Percentiles rank a stretch among this genome's conserved stretches.
phyloP scores from a whole-genome alignment of 2,888 invertebrate genomes.

The Macrosoma leucophasiata region DNA sequence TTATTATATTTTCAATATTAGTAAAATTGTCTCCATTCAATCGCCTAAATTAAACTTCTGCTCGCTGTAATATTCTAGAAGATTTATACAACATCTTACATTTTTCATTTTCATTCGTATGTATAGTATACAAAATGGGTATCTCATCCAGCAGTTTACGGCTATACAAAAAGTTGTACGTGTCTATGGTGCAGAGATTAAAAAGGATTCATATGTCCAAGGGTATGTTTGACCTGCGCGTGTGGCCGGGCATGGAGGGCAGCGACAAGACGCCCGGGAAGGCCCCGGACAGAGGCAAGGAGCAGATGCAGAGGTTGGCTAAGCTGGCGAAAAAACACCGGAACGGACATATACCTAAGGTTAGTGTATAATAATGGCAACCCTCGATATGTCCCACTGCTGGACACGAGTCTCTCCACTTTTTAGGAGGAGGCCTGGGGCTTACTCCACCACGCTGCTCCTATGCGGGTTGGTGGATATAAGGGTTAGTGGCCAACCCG shows the following conservation, averaged over 20 bases:
- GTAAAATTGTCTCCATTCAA: too few relatives aligned
- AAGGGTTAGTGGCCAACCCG: too few relatives aligned
- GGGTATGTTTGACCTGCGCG: slow-evolving; percentile 92
- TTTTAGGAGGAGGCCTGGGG: too few relatives aligned
- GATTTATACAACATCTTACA: slow-evolving; percentile 1
- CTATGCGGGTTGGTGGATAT: too few relatives aligned
- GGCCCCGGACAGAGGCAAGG: slow-evolving; percentile 85
- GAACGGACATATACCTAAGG: slow-evolving; percentile 94
- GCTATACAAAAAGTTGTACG: slow-evolving; percentile 35
- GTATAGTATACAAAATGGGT: slow-evolving; percentile 37
- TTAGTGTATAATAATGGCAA: too few relatives aligned
- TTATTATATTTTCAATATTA: too few relatives aligned
- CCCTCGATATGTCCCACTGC: too few relatives aligned
- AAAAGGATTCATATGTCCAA: slow-evolving; percentile 37
- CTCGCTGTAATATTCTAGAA: slow-evolving; percentile 3
- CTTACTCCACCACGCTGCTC: too few relatives aligned
- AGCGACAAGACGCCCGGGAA: slow-evolving; percentile 89
- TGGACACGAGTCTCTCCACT: too few relatives aligned
- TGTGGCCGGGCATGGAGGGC: slow-evolving; percentile 94
- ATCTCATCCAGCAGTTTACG: slow-evolving; percentile 33
- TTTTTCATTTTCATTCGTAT: slow-evolving; percentile 5
- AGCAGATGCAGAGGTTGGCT: slow-evolving; percentile 90
- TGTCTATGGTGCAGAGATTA: slow-evolving; percentile 32
- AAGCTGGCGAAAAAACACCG: slow-evolving; percentile 95
- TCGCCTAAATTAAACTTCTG: too few relatives aligned